phyloP scores from a whole-genome alignment of 2,888 invertebrate genomes.

The Leucoma salicis region DNA sequence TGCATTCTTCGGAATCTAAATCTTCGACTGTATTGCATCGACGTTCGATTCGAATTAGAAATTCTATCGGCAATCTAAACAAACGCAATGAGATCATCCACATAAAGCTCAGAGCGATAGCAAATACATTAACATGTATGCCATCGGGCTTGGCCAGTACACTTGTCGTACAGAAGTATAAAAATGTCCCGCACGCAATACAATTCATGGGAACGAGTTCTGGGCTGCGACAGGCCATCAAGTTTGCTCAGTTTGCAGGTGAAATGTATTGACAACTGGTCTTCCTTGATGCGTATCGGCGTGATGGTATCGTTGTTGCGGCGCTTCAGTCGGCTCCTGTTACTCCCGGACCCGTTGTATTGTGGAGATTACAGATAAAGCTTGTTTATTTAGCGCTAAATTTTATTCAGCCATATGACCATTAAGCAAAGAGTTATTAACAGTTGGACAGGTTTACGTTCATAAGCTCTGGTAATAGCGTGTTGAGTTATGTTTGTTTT shows the following conservation, averaged over 20 bases:
- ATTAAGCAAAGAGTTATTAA: slow-evolving; percentile 74
- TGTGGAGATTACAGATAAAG: slow-evolving; percentile 74
- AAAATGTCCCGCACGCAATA: slow-evolving; percentile 69
- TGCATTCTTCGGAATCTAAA: slow-evolving; percentile 44
- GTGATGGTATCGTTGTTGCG: slow-evolving; percentile 76
- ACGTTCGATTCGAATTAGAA: slow-evolving; percentile 49
- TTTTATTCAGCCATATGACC: slow-evolving; percentile 72
- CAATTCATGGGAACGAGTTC: slow-evolving; percentile 76
- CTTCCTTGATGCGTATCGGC: slow-evolving; percentile 80
- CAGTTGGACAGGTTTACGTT: slow-evolving; percentile 65
- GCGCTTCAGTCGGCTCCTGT: slow-evolving; percentile 76
- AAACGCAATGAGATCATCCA: slow-evolving; percentile 36
- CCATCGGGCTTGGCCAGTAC: slow-evolving; percentile 41
- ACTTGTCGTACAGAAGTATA: slow-evolving; percentile 67
- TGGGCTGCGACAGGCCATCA: slow-evolving; percentile 66
- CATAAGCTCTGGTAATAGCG: slow-evolving; percentile 60
- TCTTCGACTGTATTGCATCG: slow-evolving; percentile 49
- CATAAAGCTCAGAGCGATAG: slow-evolving; percentile 44
- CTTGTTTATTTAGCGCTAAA: slow-evolving; percentile 79
- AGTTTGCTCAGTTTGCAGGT: slow-evolving; percentile 65
- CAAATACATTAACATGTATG: slow-evolving; percentile 66
- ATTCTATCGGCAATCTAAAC: slow-evolving; percentile 46
- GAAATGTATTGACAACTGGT: slow-evolving; percentile 81
- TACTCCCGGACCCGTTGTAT: slow-evolving; percentile 68
- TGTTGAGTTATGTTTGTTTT: slow-evolving; percentile 57